Evolutionary conservation across 2,797 vertebrate genomes (phyloP).

Genomic region (Lithobates sylvaticus): DNA sequence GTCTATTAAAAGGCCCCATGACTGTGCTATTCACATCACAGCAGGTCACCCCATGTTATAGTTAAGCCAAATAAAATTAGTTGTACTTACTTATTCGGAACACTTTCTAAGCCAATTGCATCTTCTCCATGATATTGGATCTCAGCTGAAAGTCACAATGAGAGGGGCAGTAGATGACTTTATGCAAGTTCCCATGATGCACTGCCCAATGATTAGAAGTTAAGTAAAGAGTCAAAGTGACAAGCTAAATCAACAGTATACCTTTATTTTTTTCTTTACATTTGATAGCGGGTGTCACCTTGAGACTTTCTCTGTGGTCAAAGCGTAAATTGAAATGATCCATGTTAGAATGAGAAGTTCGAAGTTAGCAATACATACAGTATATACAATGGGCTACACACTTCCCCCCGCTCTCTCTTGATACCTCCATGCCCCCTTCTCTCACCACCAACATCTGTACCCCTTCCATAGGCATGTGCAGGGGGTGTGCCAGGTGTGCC

Average conservation of each 20-base stretch:
- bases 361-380: too few species aligned
- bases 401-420: too few species aligned
- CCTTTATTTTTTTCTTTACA: neutral
- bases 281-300: conserved; percentile 30
- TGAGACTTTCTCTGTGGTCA: neutral
- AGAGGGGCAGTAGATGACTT: neutral
- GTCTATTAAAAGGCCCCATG: neutral
- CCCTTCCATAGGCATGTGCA: too few species aligned
- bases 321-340: neutral
- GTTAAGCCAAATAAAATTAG: neutral
- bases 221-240: neutral
- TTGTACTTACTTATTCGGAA: conserved; percentile 19
- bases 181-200: conserved; percentile 29
- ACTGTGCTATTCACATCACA: neutral
- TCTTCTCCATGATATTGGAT: neutral
- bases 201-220: neutral
- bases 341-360: neutral
- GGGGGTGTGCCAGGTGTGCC: too few species aligned
- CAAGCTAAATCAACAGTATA: conserved; percentile 5
- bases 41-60: neutral
- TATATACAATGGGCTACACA: too few species aligned
- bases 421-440: too few species aligned
- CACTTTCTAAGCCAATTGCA: neutral
- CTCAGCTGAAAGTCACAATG: conserved; percentile 1
- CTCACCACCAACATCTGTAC: too few species aligned